A percentile compares a stretch with the other conserved stretches of the same genome.
phyloP scores from a whole-genome alignment of 2,888 invertebrate species.

The Acrobasis suavella region DNA sequence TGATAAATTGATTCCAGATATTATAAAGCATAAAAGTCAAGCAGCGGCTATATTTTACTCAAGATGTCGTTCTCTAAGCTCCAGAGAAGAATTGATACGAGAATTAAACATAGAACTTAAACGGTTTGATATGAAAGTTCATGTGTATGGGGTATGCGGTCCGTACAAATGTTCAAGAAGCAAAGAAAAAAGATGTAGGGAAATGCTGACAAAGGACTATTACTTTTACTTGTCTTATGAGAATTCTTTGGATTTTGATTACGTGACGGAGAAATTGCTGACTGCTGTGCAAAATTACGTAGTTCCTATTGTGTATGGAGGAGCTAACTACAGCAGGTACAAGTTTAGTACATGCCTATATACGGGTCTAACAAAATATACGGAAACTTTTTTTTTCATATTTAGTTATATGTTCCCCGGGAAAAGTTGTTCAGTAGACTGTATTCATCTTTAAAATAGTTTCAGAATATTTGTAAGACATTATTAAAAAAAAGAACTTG shows the following conservation, averaged over 20 bases:
- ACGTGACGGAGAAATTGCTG: constrained; percentile 38
- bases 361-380: too few relatives aligned
- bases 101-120: neutral
- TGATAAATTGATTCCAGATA: neutral
- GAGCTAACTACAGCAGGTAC: constrained; percentile 73
- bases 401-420: too few relatives aligned
- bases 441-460: too few relatives aligned
- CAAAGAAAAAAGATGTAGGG: constrained; percentile 17
- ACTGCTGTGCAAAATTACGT: constrained; percentile 69
- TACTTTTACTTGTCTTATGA: constrained; percentile 40
- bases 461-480: too few relatives aligned
- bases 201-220: constrained; percentile 30
- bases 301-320: constrained; percentile 84
- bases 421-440: too few relatives aligned
- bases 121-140: neutral
- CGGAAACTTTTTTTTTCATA: too few relatives aligned
- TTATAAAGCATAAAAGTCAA: neutral
- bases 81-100: neutral
- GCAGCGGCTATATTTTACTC: neutral
- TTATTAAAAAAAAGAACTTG: too few relatives aligned
- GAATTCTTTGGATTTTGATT: constrained; percentile 37
- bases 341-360: neutral
- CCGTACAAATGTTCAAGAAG: neutral
- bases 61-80: neutral
- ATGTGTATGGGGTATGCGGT: neutral